phyloP scores from a whole-genome alignment of 2,113 vertebrate species.

The Anas platyrhynchos region DNA sequence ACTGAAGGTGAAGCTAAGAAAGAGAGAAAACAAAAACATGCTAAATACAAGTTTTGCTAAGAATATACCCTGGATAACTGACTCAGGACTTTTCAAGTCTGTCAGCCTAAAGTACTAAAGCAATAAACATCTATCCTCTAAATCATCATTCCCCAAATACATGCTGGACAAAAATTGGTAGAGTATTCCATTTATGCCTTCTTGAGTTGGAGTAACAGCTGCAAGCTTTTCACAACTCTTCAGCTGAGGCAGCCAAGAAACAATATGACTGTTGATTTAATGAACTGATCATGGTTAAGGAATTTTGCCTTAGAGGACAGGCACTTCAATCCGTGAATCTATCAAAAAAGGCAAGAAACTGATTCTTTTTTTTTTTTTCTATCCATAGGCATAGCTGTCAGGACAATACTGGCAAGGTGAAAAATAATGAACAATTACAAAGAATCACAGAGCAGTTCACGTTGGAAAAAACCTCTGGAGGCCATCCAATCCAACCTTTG shows the following conservation, averaged over 20 bases:
- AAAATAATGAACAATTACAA: background rate
- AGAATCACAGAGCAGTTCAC: background rate
- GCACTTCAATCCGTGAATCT: background rate
- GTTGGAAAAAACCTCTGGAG: background rate
- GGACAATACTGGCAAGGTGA: background rate
- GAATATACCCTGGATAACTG: background rate
- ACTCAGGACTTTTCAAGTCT: background rate
- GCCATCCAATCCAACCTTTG: too few relatives aligned
- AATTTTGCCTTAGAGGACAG: background rate
- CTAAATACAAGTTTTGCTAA: background rate
- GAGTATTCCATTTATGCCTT: background rate
- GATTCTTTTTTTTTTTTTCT: background rate
- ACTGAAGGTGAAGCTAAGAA: background rate
- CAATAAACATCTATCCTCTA: background rate
- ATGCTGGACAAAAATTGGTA: background rate
- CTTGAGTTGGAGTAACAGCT: slow-evolving; percentile 9
- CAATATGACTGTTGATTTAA: slow-evolving; percentile 26
- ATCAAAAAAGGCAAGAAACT: background rate
- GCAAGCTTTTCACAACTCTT: slow-evolving; percentile 17
- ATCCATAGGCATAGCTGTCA: background rate
- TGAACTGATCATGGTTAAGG: background rate
- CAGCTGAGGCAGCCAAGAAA: background rate
- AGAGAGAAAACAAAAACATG: background rate
- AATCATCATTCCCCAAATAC: background rate
- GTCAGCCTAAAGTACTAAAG: background rate